These are phyloP conservation scores for Riparia riparia DNA, from an alignment of 2,113 vertebrate species.

Conservation along the genomic window DNA sequence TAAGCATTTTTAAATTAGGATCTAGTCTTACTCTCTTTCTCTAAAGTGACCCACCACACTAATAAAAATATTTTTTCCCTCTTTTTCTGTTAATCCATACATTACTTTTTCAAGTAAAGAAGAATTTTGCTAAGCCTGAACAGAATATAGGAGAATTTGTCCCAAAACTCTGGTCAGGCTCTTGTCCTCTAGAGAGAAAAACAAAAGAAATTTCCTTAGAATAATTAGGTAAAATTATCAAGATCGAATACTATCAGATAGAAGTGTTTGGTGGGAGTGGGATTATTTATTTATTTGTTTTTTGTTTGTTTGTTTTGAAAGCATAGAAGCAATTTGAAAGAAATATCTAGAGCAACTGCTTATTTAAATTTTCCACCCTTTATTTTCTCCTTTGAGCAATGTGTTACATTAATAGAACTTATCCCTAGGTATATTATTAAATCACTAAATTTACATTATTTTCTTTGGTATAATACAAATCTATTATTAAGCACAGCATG, in stretches of 20 bases:
- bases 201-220: background rate
- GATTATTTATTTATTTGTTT: too few relatives aligned
- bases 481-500: background rate
- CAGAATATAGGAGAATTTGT: background rate
- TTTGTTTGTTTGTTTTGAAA: background rate
- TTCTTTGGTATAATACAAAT: background rate
- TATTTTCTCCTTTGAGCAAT: background rate
- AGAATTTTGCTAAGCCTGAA: background rate
- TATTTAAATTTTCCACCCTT: background rate
- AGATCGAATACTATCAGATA: background rate
- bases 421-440: background rate
- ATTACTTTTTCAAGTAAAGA: background rate
- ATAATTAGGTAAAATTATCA: background rate
- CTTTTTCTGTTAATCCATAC: background rate
- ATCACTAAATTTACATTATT: background rate
- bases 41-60: background rate
- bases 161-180: background rate
- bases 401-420: background rate
- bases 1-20: background rate
- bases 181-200: background rate
- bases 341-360: background rate
- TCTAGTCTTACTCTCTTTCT: background rate
- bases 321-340: background rate
- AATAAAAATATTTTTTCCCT: background rate
- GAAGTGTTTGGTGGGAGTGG: fast-evolving